phyloP scores from a whole-genome alignment of 1,140 invertebrate species.

The Adoxophyes honmai region DNA sequence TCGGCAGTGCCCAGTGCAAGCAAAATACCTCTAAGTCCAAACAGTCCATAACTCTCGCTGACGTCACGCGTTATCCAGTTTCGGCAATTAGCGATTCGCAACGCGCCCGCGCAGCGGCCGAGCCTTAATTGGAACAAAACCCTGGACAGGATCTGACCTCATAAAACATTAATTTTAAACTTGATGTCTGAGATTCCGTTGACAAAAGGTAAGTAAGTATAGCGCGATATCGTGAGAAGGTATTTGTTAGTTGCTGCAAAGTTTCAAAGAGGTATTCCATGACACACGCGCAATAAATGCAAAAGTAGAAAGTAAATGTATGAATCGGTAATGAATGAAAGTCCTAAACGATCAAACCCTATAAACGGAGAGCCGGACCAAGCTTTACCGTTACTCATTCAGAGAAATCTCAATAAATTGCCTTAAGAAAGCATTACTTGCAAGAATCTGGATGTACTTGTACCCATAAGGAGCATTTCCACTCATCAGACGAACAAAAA shows the following conservation, averaged over 20 bases:
- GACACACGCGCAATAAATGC: no score
- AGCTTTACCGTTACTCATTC: constrained; percentile 21
- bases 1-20: no score
- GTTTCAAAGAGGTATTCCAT: no score
- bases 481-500: constrained; percentile 42
- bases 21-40: not conserved
- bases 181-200: not conserved
- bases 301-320: no score
- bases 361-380: not conserved
- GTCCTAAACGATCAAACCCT: not conserved
- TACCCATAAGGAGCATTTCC: constrained; percentile 30
- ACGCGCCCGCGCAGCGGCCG: constrained; percentile 32
- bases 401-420: constrained; percentile 20
- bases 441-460: constrained; percentile 31
- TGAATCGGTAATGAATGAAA: no score
- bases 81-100: constrained; percentile 62
- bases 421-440: constrained; percentile 21
- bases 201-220: not conserved
- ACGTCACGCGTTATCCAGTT: constrained; percentile 39
- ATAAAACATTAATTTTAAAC: constrained; percentile 14
- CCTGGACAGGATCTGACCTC: constrained; percentile 16
- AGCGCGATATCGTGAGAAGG: no score
- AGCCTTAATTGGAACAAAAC: constrained; percentile 44
- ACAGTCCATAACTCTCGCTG: constrained; percentile 19
- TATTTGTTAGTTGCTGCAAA: no score